Percentiles rank a stretch among this genome's conserved stretches.
Evolutionary conservation across 2,113 vertebrate species (phyloP).

Genomic region (Lanius ludovicianus): DNA sequence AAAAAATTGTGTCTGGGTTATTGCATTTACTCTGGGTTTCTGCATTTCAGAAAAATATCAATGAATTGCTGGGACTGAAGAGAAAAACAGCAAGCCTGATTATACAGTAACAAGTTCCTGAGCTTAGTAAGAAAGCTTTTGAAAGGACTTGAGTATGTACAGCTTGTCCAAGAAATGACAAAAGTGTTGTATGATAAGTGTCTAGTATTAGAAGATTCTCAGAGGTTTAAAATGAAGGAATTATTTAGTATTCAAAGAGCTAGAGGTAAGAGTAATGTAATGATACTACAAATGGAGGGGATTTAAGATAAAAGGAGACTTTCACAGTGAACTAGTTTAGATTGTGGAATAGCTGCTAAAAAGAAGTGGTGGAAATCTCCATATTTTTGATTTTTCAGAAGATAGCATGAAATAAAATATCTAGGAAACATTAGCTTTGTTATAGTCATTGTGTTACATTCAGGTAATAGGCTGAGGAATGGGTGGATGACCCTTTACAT

Average conservation of each 20-base stretch:
- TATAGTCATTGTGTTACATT: neutral
- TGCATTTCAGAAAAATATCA: neutral
- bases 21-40: neutral
- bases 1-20: neutral
- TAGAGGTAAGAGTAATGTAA: neutral
- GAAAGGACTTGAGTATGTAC: neutral
- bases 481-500: neutral
- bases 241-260: constrained; percentile 28
- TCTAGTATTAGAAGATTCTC: constrained; percentile 4
- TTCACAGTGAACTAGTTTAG: neutral
- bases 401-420: neutral
- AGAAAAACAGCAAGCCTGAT: neutral
- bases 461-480: neutral
- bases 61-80: neutral
- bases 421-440: neutral
- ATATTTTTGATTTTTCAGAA: neutral
- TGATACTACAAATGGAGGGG: neutral
- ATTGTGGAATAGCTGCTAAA: neutral
- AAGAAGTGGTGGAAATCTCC: neutral
- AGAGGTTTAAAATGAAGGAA: neutral
- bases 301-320: constrained; percentile 18
- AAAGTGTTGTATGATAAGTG: neutral
- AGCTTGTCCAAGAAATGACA: neutral
- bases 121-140: neutral
- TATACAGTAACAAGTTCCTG: neutral